Evolutionary conservation across 2,113 vertebrate species (phyloP), one percentile per base, ranked within the genome.

Genomic region (Willisornis vidua): DNA sequence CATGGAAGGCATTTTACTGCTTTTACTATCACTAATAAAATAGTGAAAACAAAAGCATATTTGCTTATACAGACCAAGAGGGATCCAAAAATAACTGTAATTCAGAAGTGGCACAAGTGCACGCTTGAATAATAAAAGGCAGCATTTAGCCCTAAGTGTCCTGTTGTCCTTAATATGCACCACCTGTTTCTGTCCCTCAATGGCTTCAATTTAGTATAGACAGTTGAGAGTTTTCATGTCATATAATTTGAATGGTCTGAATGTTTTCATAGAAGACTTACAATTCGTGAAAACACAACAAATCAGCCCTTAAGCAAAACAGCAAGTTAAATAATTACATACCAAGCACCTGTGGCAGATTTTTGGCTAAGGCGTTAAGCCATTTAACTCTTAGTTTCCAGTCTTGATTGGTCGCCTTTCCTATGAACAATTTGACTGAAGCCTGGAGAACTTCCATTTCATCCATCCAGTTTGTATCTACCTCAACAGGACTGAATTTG

Each of bases 351-450:
- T 95, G 98, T 88, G 92, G 97, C 91, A 91, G 97, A 89, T 97
- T 99, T 97, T 98, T 99, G 51, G 98, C 97, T 80, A 99, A 97
- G 87, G 99, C 98, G n/a, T 98, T 98, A 54, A 99, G 98, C 99
- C 99, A 99, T 94, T 98, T 98, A 94, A 98, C 98, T 94, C 99
- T 98, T 46, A 99, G 96, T 83, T 98, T 95, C 99, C 99, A 99
- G 78, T 99, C 99, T 25, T 98, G 98, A 71, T 99, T 99, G 37
- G 98, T 99, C 19, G 99, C 98, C 90, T 98, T 98, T 97, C 99
- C 99, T 48, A 98, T 98, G 83, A 99, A 97, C 67, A 99, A 96
- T 62, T 98, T 98, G 66, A 99, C 98, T 22, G 98, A 98, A 9
- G 98, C 97, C 29, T 98, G 97, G 51, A 99, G 93, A 75, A 99